A percentile compares a stretch with the other conserved stretches of the same genome.
phyloP scores from a whole-genome alignment of 2,113 vertebrate species.

The Aphyosemion australe region DNA sequence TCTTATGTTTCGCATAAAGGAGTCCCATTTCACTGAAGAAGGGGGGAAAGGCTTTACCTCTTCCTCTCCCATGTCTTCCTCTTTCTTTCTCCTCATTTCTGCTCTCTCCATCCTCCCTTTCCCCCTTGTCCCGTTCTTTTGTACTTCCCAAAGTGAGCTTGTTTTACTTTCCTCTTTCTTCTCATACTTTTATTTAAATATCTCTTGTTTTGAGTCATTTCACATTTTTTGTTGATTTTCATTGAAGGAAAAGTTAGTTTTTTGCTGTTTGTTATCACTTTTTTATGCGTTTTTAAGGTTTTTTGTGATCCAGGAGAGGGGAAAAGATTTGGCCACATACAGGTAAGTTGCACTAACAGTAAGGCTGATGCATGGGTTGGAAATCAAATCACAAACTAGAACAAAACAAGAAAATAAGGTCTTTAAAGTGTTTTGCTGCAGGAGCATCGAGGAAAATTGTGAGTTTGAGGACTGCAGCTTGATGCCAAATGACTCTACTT shows the following conservation, averaged over 20 bases:
- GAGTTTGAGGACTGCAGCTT: no score
- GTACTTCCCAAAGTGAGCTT: conserved; percentile 35
- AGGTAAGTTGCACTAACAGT: conserved; percentile 60
- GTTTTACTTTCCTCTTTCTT: conserved; percentile 34
- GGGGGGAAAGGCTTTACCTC: conserved; percentile 60
- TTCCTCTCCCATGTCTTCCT: conserved; percentile 26
- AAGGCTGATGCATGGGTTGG: conserved; percentile 46
- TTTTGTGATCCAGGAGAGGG: conserved; percentile 19
- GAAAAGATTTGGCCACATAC: conserved; percentile 13
- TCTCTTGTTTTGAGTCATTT: conserved; percentile 27
- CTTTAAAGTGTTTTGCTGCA: conserved; percentile 29
- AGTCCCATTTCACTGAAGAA: conserved; percentile 76
- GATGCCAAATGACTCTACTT: no score
- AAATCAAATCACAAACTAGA: conserved; percentile 4
- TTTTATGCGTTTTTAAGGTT: background rate
- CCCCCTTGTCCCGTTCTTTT: background rate
- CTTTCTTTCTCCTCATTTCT: conserved; percentile 5
- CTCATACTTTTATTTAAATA: conserved; percentile 9
- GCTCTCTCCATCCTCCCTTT: conserved; percentile 16
- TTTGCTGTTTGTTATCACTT: conserved; percentile 9
- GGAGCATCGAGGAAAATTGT: conserved; percentile 1
- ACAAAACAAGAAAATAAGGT: background rate
- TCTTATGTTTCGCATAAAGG: conserved; percentile 75
- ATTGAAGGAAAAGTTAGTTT: conserved; percentile 44
- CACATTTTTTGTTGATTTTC: conserved; percentile 30